A percentile compares a stretch with the other conserved stretches of the same genome.
Conservation (phyloP, 2,113 vertebrate species). For the Enhydra lutris region DNA sequence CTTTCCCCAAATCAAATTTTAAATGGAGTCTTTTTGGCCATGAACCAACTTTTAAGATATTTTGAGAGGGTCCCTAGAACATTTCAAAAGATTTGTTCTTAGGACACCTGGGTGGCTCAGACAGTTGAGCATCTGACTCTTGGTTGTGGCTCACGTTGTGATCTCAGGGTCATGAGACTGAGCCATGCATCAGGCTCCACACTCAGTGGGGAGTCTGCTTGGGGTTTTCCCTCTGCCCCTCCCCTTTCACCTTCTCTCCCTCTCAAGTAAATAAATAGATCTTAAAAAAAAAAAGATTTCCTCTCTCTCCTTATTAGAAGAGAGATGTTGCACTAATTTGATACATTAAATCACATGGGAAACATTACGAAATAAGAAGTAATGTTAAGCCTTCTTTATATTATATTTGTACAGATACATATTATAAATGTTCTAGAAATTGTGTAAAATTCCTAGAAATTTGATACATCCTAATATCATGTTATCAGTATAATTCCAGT, state of each 20-base stretch:
- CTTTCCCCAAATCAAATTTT: background rate
- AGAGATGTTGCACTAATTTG: background rate
- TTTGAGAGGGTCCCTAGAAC: background rate
- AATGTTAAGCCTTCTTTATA: background rate
- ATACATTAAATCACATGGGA: background rate
- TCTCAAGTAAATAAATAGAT: too few species aligned
- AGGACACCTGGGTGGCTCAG: background rate
- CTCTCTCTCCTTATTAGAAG: background rate
- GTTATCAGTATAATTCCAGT: background rate
- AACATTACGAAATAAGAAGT: background rate
- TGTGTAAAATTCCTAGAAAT: background rate
- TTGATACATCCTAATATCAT: background rate
- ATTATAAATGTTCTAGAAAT: background rate
- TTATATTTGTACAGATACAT: background rate
- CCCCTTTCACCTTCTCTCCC: too few species aligned
- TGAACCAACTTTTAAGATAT: background rate
- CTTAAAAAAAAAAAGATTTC: background rate
- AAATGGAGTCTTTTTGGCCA: background rate
- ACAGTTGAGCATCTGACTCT: background rate
- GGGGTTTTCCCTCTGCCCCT: too few species aligned
- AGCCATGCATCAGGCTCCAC: too few species aligned
- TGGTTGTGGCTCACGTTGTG: background rate
- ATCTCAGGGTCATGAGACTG: too few species aligned
- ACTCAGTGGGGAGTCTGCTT: too few species aligned
- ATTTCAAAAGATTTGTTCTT: background rate